Base-by-base conservation (phyloP, 2,888 invertebrate species). In the Galerucella pusilla region DNA sequence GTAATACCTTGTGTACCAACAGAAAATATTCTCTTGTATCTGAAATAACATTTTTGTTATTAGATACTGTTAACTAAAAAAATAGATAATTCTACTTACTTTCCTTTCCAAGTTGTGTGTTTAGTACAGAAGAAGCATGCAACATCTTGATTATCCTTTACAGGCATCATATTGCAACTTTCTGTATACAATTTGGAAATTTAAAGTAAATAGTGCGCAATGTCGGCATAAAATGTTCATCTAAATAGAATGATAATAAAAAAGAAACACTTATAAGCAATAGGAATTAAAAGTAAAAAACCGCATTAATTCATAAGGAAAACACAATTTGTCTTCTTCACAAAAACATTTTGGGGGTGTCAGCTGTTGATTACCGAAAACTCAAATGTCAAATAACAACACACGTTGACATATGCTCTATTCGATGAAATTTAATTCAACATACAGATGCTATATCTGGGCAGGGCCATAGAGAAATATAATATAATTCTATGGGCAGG, bases 61-160 rank as follows among this genome's bases (percentile, higher is more conserved):
- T 68, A 20, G 20, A 1, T 20, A 46, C 10, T 28, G 35, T 68
- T 1, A 74, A 46, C 60, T 16, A 16, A 63, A 45, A 59, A 14
- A 16, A 35, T 63, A 45, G 9, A 20, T n/a, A 35, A n/a, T 25
- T 63, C 52, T 16, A 88, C 92, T 90, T 89, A 95, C 94, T 96
- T 98, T 87, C 99, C 99, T 88, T 97, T 98, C 99, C 99, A 99
- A 42, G 95, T 97, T 20, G 96, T 97, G 88, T 98, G 97, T 89
- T 99, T 99, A 52, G 96, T 97, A 85, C 98, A 97, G 85, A 97
- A 93, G 89, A 97, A 99, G 86, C 98, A 98, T 81, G 97, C 96
- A 87, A 98, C 92, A 92, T 99, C 99, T 85, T 94, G 93, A 90
- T 98, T 98, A 89, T 97, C 97, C 89, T 95, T 94, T 86, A 96